These are phyloP conservation scores for Drosophila flavopinicola DNA, from an alignment of 2,888 invertebrate species.

Conservation along the genomic window DNA sequence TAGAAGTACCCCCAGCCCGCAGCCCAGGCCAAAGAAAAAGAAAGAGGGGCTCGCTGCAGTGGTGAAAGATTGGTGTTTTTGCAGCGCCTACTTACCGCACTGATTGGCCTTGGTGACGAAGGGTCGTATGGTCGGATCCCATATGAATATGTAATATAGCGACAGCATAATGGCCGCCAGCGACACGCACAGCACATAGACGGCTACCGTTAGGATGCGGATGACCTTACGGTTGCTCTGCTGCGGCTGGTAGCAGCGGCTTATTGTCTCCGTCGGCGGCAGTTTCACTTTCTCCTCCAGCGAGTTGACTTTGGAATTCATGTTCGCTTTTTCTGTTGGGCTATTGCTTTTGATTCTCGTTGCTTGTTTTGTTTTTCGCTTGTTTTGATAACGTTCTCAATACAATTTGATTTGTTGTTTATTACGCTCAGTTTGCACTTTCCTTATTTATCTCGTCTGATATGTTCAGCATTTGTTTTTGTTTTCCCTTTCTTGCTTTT, in stretches of 20 bases:
- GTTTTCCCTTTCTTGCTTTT: slow-evolving; percentile 23
- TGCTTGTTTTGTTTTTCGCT: slow-evolving; percentile 1
- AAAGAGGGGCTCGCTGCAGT: background rate
- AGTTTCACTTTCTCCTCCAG: slow-evolving; percentile 84
- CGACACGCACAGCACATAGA: slow-evolving; percentile 97
- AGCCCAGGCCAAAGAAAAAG: background rate
- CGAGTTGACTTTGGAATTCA: slow-evolving; percentile 84
- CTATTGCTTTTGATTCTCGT: slow-evolving; percentile 1
- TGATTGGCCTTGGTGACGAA: slow-evolving; percentile 84
- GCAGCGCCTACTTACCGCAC: slow-evolving; percentile 81
- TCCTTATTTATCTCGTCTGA: slow-evolving; percentile 22
- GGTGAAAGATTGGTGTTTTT: background rate
- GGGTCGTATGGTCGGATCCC: slow-evolving; percentile 89
- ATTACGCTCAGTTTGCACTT: slow-evolving; percentile 38
- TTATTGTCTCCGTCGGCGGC: slow-evolving; percentile 84
- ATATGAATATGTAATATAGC: slow-evolving; percentile 96
- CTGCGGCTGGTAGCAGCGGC: slow-evolving; percentile 86
- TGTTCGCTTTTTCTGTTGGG: slow-evolving; percentile 42
- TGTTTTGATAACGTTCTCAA: slow-evolving; percentile 15
- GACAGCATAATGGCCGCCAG: slow-evolving; percentile 96
- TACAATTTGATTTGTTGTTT: slow-evolving; percentile 26
- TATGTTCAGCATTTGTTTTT: slow-evolving; percentile 21
- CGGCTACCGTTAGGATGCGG: slow-evolving; percentile 95
- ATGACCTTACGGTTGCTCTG: slow-evolving; percentile 90
- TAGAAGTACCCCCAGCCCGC: background rate